Evolutionary conservation across 2,888 invertebrate genomes (phyloP).

Genomic region (Hirtodrosophila alboralis): DNA sequence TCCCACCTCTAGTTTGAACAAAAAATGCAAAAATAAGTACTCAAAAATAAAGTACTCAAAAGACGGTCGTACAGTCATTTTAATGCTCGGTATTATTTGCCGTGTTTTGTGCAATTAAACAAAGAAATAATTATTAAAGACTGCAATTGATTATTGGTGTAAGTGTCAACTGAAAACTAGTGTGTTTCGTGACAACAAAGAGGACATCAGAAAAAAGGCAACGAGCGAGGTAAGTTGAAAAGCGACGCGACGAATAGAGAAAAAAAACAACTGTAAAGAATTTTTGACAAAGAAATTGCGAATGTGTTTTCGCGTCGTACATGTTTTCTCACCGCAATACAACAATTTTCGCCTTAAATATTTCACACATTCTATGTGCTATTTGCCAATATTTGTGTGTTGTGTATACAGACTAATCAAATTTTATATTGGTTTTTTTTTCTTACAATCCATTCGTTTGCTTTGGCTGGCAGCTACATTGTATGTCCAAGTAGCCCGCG

Average conservation of each 20-base stretch:
- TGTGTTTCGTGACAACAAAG: slow-evolving; percentile 20
- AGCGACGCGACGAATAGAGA: slow-evolving; percentile 52
- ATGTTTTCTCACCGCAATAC: slow-evolving; percentile 14
- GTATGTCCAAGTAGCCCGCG: slow-evolving; percentile 5
- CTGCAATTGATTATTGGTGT: slow-evolving; percentile 15
- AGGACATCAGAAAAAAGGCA: slow-evolving; percentile 6
- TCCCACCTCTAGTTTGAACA: slow-evolving; percentile 41
- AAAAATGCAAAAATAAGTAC: slow-evolving; percentile 52
- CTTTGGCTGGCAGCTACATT: not conserved
- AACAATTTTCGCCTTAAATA: slow-evolving; percentile 26
- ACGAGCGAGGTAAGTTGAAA: slow-evolving; percentile 49
- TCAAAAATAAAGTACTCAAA: slow-evolving; percentile 26
- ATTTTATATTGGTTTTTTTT: slow-evolving; percentile 43
- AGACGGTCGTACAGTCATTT: slow-evolving; percentile 53
- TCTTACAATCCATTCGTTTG: slow-evolving; percentile 18
- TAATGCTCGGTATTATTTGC: slow-evolving; percentile 44
- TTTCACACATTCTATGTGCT: not conserved
- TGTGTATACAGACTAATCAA: slow-evolving; percentile 21
- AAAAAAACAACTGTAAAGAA: slow-evolving; percentile 34
- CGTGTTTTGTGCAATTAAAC: slow-evolving; percentile 49
- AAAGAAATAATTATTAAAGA: slow-evolving; percentile 16
- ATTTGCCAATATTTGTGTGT: slow-evolving; percentile 27
- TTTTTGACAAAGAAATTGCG: slow-evolving; percentile 52
- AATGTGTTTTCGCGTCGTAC: slow-evolving; percentile 9
- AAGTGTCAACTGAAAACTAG: slow-evolving; percentile 17